Evolutionary conservation across 2,797 vertebrate genomes (phyloP).

Genomic region (Hirundo rustica): DNA sequence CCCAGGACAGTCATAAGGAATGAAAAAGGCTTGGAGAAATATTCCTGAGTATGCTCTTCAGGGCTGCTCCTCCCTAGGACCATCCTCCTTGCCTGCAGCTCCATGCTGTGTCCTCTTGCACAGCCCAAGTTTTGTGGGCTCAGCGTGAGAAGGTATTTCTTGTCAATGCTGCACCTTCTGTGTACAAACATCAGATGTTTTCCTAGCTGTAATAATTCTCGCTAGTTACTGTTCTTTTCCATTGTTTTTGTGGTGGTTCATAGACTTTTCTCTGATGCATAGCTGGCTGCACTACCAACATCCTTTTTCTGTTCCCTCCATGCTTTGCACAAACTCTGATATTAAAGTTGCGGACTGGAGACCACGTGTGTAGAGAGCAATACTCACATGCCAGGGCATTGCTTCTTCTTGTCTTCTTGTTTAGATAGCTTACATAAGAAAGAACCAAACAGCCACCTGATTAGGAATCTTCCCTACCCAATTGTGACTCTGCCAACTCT

Average conservation of each 20-base stretch:
- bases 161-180: not conserved
- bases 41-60: not conserved
- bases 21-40: not conserved
- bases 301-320: not conserved
- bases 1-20: not conserved
- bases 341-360: not conserved
- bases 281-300: not conserved
- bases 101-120: not conserved
- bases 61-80: not conserved
- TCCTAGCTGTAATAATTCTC: not conserved
- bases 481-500: conserved; percentile 9
- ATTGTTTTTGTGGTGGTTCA: not conserved
- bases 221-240: conserved; percentile 2
- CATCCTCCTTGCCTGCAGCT: not conserved
- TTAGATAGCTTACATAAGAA: not conserved
- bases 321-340: not conserved
- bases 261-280: not conserved
- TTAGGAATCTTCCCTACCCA: not conserved
- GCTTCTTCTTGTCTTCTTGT: not conserved
- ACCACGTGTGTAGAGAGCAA: not conserved
- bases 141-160: not conserved
- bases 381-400: not conserved
- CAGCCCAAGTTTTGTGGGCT: fast-evolving
- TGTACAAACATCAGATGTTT: not conserved
- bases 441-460: not conserved